Conservation (phyloP, 2,113 vertebrate species). For the Alosa alosa region DNA sequence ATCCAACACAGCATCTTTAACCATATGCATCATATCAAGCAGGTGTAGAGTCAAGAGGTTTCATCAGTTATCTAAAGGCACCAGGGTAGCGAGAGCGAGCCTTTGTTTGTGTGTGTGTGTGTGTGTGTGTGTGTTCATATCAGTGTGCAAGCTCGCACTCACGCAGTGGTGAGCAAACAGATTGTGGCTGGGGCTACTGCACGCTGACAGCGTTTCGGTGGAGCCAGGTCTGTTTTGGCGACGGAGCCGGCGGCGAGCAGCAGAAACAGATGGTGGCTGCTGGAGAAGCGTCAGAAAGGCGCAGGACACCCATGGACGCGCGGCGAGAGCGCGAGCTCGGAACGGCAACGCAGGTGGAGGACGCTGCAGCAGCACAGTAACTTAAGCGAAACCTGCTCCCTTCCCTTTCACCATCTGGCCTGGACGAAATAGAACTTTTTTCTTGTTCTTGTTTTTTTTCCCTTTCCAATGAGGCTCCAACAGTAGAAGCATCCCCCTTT, state of each 20-base stretch:
- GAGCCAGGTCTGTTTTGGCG: constrained; percentile 57
- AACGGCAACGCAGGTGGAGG: constrained; percentile 16
- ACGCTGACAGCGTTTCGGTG: constrained; percentile 52
- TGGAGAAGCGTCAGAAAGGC: constrained; percentile 38
- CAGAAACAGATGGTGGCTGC: constrained; percentile 61
- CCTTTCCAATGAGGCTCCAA: background rate
- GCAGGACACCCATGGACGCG: constrained; percentile 40
- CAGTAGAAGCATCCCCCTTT: background rate
- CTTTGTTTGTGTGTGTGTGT: background rate
- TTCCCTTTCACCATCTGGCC: constrained; percentile 35
- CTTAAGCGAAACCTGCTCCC: background rate
- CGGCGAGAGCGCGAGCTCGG: constrained; percentile 33
- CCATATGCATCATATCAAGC: background rate
- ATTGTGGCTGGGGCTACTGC: constrained; percentile 53
- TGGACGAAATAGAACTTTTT: constrained; percentile 20
- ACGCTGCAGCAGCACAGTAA: background rate
- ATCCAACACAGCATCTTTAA: constrained; percentile 19
- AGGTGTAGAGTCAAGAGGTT: constrained; percentile 25
- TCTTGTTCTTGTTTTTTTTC: background rate
- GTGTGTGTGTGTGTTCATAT: background rate
- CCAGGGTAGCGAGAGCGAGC: background rate
- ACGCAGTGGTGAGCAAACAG: constrained; percentile 55
- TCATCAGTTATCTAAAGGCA: constrained; percentile 32
- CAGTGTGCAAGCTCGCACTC: background rate
- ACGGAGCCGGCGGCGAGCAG: constrained; percentile 46